Percentiles rank a stretch among this genome's conserved stretches.
Conservation (phyloP, 2,797 vertebrate species). For the Xenops minutus region DNA sequence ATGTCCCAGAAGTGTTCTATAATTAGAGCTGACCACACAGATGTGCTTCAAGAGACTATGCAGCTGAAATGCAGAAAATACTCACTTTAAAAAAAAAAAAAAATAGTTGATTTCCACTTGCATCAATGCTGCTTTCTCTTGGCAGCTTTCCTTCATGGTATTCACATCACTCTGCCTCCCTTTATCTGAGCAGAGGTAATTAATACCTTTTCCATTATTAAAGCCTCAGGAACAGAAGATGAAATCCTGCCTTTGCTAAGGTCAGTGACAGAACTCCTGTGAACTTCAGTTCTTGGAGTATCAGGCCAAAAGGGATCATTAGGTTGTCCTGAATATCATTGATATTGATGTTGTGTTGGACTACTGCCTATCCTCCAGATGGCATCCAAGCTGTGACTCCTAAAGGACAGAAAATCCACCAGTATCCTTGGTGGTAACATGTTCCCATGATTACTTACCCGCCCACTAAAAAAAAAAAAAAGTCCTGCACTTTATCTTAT, state of each 20-base stretch:
- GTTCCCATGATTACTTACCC: neutral
- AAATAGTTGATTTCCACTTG: neutral
- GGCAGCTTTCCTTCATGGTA: neutral
- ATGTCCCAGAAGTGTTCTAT: constrained; percentile 33
- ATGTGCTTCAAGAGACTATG: constrained; percentile 36
- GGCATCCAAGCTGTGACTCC: constrained; percentile 39
- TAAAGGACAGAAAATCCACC: neutral
- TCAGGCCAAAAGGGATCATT: constrained; percentile 12
- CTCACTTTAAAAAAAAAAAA: neutral
- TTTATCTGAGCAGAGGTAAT: constrained; percentile 34
- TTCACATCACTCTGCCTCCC: neutral
- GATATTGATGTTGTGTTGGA: constrained; percentile 24
- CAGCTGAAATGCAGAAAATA: constrained; percentile 27
- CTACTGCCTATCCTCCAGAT: constrained; percentile 42
- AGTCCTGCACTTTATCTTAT: neutral
- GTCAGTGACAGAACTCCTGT: neutral
- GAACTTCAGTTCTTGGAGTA: constrained; percentile 1
- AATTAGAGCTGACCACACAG: constrained; percentile 64
- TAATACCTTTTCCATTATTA: constrained; percentile 65
- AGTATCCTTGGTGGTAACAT: neutral
- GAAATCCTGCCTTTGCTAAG: constrained; percentile 19
- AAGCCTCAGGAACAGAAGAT: constrained; percentile 42
- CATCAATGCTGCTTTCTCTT: neutral
- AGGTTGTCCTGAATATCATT: neutral
- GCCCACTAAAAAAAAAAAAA: neutral